phyloP scores from a whole-genome alignment of 2,113 vertebrate species.

The Maccullochella peelii region DNA sequence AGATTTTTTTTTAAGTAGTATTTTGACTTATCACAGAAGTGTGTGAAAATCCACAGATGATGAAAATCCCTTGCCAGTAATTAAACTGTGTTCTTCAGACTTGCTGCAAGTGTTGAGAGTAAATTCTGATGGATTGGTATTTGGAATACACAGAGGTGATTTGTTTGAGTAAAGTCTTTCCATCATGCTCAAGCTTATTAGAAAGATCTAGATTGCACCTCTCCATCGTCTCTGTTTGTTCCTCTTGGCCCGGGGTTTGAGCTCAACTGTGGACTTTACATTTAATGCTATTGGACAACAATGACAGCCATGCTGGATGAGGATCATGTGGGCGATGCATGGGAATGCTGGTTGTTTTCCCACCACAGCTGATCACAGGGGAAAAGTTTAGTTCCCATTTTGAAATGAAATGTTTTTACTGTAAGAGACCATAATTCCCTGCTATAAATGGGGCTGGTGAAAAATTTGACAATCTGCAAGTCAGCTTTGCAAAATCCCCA shows the following conservation, averaged over 20 bases:
- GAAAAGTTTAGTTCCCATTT: constrained; percentile 24
- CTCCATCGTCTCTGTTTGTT: constrained; percentile 56
- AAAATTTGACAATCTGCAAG: constrained; percentile 67
- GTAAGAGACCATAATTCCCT: constrained; percentile 27
- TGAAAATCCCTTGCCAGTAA: constrained; percentile 40
- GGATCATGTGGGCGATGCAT: constrained; percentile 25
- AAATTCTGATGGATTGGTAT: constrained; percentile 54
- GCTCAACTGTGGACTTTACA: constrained; percentile 36
- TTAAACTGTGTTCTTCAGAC: constrained; percentile 52
- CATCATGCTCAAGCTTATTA: constrained; percentile 57
- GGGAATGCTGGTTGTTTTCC: constrained; percentile 46
- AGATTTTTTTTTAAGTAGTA: neutral
- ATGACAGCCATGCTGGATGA: constrained; percentile 48
- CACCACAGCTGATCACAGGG: constrained; percentile 31
- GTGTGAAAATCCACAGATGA: constrained; percentile 8
- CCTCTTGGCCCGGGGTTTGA: constrained; percentile 54
- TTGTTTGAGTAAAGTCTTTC: constrained; percentile 60
- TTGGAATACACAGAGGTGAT: constrained; percentile 50
- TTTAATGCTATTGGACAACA: constrained; percentile 41
- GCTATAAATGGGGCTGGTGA: constrained; percentile 45
- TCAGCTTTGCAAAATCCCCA: constrained; percentile 69
- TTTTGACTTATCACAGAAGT: constrained; percentile 3
- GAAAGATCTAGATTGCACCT: constrained; percentile 35
- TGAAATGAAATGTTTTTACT: constrained; percentile 55
- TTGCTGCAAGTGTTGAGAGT: constrained; percentile 45